Evolutionary conservation across 2,888 invertebrate genomes (phyloP).

Genomic region (Chouioia cunea): DNA sequence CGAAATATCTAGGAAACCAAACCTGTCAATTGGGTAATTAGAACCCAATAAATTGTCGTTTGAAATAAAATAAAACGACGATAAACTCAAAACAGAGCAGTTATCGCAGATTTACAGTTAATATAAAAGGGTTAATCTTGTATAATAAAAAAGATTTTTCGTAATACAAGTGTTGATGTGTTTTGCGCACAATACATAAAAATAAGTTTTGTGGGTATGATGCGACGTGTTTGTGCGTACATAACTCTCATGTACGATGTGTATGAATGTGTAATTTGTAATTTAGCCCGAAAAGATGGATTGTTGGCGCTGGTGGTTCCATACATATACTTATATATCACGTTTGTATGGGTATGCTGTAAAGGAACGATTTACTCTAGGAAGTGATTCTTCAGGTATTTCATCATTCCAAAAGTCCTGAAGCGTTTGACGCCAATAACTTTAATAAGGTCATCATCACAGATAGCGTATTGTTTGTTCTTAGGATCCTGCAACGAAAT

Average conservation of each 20-base stretch:
- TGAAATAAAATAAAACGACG: constrained; percentile 10
- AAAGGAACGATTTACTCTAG: constrained; percentile 70
- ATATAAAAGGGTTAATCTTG: constrained; percentile 37
- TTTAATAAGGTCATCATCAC: constrained; percentile 89
- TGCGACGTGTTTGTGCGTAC: constrained; percentile 10
- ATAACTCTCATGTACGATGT: constrained; percentile 24
- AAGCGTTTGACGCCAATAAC: constrained; percentile 94
- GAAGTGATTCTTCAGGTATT: constrained; percentile 93
- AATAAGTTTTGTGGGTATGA: not conserved
- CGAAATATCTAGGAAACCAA: constrained; percentile 27
- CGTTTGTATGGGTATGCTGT: constrained; percentile 47
- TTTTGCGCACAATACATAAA: not conserved
- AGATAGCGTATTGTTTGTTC: constrained; percentile 94
- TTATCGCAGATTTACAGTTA: constrained; percentile 33
- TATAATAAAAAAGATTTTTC: constrained; percentile 40
- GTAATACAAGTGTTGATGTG: constrained; percentile 9
- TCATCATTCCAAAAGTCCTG: constrained; percentile 97
- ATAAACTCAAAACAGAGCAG: constrained; percentile 27
- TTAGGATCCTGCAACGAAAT: constrained; percentile 79
- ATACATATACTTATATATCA: constrained; percentile 47
- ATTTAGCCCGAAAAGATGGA: constrained; percentile 22
- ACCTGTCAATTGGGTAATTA: constrained; percentile 4
- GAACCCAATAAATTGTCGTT: constrained; percentile 12
- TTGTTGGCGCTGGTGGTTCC: constrained; percentile 7
- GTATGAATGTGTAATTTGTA: constrained; percentile 1